phyloP scores from a whole-genome alignment of 2,113 vertebrate genomes.

The Seriola aureovittata region DNA sequence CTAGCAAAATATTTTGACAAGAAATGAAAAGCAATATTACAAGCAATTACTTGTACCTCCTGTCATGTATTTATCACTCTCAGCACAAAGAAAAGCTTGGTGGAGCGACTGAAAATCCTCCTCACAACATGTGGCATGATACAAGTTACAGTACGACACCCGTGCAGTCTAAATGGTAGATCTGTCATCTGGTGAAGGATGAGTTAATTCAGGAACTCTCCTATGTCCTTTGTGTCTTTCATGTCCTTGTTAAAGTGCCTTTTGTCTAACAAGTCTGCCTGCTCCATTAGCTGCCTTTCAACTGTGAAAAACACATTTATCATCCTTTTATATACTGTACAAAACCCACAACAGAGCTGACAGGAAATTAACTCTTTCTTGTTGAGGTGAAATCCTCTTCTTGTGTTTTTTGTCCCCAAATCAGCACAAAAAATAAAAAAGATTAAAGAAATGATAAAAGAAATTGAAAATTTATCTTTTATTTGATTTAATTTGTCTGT shows the following conservation, averaged over 20 bases:
- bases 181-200: constrained; percentile 56
- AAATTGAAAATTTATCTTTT: neutral
- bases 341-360: constrained; percentile 38
- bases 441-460: neutral
- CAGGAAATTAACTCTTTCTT: constrained; percentile 42
- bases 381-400: neutral
- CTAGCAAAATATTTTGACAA: neutral
- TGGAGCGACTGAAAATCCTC: constrained; percentile 6
- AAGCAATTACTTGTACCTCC: neutral
- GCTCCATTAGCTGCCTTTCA: constrained; percentile 76
- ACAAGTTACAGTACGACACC: neutral
- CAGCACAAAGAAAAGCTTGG: constrained; percentile 7
- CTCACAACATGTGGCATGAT: constrained; percentile 8
- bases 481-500: constrained; percentile 4
- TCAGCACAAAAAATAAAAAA: too few species aligned
- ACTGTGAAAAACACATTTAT: constrained; percentile 73
- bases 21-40: neutral
- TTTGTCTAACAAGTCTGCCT: constrained; percentile 66
- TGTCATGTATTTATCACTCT: constrained; percentile 9
- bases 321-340: constrained; percentile 62
- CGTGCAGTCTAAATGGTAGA: constrained; percentile 25
- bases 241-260: constrained; percentile 67
- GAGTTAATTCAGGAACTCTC: constrained; percentile 57
- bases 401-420: neutral
- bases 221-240: constrained; percentile 66